Base-by-base conservation (phyloP, 2,888 invertebrate species). In the Tanytarsus gracilentus region DNA sequence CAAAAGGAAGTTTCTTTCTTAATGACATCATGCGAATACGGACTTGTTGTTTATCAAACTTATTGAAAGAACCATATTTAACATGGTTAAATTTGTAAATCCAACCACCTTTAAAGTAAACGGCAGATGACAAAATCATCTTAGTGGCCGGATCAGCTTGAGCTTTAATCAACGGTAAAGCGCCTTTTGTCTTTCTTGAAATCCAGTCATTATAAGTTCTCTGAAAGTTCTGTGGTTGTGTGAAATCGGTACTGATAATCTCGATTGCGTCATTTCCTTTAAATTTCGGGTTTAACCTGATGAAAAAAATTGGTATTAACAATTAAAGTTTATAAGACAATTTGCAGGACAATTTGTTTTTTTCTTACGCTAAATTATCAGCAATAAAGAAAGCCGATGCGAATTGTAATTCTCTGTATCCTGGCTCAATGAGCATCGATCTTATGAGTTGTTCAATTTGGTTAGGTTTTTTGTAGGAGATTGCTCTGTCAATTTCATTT, bases 91-190 rank as follows among this genome's bases (percentile, higher is more conserved):
- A 36, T 16, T 48, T 39, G 23, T 48, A 60, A 4, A 60, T 25
- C 49, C 48, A 60, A 4, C 36, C 30, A 14, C 50, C 49, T 36
- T 60, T 60, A 29, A 60, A 60, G n/a, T 50, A 60, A 2, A 60
- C 14, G 6, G 50, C 60, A 1, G 25, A 26, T 7, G 60, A 29
- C 16, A 60, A 8, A 23, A 30, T 11, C 29, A 60, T 49, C 27
- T 18, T 49, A 5, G 50, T 60, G 6, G 21, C 3, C 14, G 60
- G 50, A 36, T 33, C 23, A 9, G 4, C 25, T 1, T 23, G 9
- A 9, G 39, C 7, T 33, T 44, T 11, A 29, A 8, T 4, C 7
- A 23, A 9, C 9, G 14, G 14, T 1, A 60, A 7, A 0, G 16
- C 25, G 1, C 48, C 48, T 26, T 58, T 58, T 4, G 30, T 29